phyloP scores from a whole-genome alignment of 2,888 invertebrate species.

The Cybosia mesomella region DNA sequence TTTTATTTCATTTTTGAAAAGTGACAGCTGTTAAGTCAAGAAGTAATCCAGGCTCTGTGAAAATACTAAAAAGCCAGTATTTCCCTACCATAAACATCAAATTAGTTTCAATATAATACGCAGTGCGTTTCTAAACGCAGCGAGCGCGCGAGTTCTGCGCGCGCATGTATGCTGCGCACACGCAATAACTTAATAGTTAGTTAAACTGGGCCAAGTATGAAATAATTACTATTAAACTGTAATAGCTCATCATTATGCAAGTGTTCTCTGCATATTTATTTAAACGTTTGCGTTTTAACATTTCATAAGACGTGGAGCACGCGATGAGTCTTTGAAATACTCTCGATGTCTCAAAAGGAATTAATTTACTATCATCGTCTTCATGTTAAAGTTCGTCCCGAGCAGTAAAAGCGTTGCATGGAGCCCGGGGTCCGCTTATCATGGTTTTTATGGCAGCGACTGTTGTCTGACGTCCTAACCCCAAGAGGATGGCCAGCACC shows the following conservation, averaged over 20 bases:
- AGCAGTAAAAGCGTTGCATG: too few species aligned
- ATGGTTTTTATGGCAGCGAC: too few species aligned
- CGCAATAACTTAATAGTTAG: conserved; percentile 30
- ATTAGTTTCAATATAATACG: background rate
- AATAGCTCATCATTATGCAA: conserved; percentile 31
- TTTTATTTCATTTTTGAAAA: too few species aligned
- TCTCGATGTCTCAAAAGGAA: background rate
- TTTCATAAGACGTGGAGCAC: background rate
- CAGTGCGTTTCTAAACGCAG: background rate
- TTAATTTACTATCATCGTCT: background rate
- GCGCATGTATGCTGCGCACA: conserved; percentile 14
- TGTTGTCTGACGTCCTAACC: too few species aligned
- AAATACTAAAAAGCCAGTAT: too few species aligned
- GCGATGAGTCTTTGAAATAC: background rate
- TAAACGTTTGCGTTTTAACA: conserved; percentile 4
- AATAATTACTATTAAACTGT: conserved; percentile 38
- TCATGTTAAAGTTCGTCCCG: too few species aligned
- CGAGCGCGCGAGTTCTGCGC: background rate
- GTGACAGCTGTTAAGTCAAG: too few species aligned
- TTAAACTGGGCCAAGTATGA: conserved; percentile 45
- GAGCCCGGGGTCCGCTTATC: too few species aligned
- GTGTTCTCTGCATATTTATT: conserved; percentile 22
- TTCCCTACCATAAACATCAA: background rate
- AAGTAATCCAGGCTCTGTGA: too few species aligned
- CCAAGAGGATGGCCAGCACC: too few species aligned